phyloP scores from a whole-genome alignment of 2,888 invertebrate species.

The Auanema sp. region DNA sequence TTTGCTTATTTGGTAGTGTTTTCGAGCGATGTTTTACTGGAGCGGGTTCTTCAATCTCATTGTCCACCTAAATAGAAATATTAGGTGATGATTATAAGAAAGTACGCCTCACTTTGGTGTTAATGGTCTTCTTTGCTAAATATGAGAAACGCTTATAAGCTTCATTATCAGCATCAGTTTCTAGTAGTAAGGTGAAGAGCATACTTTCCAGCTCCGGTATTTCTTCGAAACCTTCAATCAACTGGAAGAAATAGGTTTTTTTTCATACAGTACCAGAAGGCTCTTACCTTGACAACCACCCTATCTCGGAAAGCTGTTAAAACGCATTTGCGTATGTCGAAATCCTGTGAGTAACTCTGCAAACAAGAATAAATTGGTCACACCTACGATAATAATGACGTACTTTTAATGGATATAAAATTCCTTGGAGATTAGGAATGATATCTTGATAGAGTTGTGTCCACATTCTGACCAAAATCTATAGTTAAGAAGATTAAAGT shows the following conservation, averaged over 20 bases:
- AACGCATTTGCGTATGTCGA: slow-evolving; percentile 34
- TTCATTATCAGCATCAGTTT: slow-evolving; percentile 24
- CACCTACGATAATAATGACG: not conserved
- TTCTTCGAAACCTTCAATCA: not conserved
- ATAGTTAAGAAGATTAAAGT: slow-evolving; percentile 6
- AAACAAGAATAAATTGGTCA: slow-evolving; percentile 3
- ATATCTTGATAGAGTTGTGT: slow-evolving; percentile 23
- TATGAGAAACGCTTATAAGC: slow-evolving; percentile 8
- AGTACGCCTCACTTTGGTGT: not conserved
- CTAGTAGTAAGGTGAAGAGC: slow-evolving; percentile 30
- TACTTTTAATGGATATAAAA: slow-evolving; percentile 28
- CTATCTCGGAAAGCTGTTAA: slow-evolving; percentile 39
- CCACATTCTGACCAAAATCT: slow-evolving; percentile 28
- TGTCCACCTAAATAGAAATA: not conserved
- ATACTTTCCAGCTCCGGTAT: slow-evolving; percentile 32
- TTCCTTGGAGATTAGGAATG: slow-evolving; percentile 35
- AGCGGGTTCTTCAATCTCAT: not conserved
- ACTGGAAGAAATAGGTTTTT: not conserved
- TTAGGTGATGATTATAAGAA: not conserved
- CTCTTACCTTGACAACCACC: slow-evolving; percentile 32
- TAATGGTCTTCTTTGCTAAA: slow-evolving; percentile 16
- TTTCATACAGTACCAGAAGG: not conserved
- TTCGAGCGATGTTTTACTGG: slow-evolving; percentile 13
- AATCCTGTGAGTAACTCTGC: slow-evolving; percentile 22
- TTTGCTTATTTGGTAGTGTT: slow-evolving; percentile 11